Conservation (phyloP, 2,888 invertebrate species). For the Drosophila flavopinicola region DNA sequence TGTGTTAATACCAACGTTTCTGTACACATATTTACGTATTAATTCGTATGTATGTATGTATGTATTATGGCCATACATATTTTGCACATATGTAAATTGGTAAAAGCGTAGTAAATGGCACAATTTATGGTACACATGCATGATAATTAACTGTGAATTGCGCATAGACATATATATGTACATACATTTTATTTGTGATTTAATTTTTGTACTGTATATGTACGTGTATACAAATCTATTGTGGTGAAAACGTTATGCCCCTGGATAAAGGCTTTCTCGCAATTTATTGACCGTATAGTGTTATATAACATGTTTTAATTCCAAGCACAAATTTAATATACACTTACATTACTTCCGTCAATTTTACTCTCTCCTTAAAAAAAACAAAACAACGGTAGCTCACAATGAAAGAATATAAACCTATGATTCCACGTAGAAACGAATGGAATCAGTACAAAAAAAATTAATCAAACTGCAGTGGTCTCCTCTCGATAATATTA, state of each 20-base stretch:
- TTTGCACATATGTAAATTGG: conserved; percentile 16
- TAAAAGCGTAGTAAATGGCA: conserved; percentile 2
- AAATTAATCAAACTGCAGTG: conserved; percentile 27
- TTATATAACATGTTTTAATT: conserved; percentile 1
- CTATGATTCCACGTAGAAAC: conserved; percentile 50
- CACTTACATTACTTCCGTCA: conserved; percentile 73
- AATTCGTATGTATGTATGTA: conserved; percentile 2
- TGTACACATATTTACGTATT: background rate
- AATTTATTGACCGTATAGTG: background rate
- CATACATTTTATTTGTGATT: conserved; percentile 2
- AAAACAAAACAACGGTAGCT: conserved; percentile 70
- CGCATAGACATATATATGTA: background rate
- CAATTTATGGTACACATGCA: conserved; percentile 2
- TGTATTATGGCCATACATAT: conserved; percentile 7
- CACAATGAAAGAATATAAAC: conserved; percentile 60
- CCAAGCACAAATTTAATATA: conserved; percentile 10
- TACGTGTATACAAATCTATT: conserved; percentile 6
- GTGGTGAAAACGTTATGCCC: conserved; percentile 8
- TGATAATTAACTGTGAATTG: background rate
- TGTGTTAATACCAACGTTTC: conserved; percentile 5
- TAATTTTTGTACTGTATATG: conserved; percentile 2
- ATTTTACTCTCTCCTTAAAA: conserved; percentile 63
- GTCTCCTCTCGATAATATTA: conserved; percentile 12
- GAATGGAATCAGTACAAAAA: conserved; percentile 47
- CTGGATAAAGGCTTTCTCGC: background rate